These are phyloP conservation scores for Sigmodon hispidus DNA, from an alignment of 2,113 vertebrate species.

Conservation along the genomic window DNA sequence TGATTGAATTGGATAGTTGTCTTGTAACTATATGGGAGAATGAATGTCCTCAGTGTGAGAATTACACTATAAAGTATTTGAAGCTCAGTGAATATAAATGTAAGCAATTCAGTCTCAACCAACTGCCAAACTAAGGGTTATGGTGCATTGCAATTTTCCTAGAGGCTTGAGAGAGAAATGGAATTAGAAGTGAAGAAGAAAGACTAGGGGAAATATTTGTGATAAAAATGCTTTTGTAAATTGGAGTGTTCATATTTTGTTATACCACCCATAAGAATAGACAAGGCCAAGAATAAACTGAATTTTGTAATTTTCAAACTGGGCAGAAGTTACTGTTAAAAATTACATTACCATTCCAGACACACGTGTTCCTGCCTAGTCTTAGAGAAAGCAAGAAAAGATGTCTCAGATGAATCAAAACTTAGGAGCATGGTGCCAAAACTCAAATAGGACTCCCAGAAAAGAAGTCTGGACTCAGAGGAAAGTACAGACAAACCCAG, in stretches of 20 bases:
- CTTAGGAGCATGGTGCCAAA: constrained; percentile 54
- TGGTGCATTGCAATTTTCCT: constrained; percentile 3
- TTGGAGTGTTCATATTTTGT: not conserved
- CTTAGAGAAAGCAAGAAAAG: constrained; percentile 75
- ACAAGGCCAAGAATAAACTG: constrained; percentile 16
- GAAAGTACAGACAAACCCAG: constrained; percentile 9
- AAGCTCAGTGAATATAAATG: not conserved
- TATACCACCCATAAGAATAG: not conserved
- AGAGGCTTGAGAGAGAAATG: not conserved
- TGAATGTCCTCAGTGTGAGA: not conserved
- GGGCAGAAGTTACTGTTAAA: constrained; percentile 47
- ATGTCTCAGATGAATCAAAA: constrained; percentile 46
- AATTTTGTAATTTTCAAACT: not conserved
- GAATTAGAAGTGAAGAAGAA: rapidly evolving
- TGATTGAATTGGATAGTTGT: not conserved
- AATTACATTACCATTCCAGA: constrained; percentile 53
- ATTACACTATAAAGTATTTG: not conserved
- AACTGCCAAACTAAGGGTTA: not conserved
- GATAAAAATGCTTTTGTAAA: constrained; percentile 6
- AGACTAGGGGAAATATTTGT: not conserved
- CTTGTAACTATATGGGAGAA: not conserved
- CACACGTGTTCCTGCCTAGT: constrained; percentile 49
- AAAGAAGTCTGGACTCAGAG: constrained; percentile 65
- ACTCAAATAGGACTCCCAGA: constrained; percentile 53
- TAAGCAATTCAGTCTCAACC: not conserved